Evolutionary conservation across 2,888 invertebrate genomes (phyloP).

Genomic region (Coenonympha arcania): DNA sequence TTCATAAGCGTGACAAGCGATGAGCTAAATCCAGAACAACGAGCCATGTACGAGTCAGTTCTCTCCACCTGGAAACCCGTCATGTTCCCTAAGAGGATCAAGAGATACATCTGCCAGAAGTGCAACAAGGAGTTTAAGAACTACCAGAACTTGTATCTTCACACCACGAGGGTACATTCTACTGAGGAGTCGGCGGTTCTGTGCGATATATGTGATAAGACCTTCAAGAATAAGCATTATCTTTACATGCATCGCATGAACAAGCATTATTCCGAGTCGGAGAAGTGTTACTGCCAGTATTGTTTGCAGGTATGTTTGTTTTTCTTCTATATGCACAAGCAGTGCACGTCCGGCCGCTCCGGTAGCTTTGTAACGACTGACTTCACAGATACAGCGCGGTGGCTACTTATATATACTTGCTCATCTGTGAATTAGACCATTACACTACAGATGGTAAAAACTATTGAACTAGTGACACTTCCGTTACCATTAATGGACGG

Average conservation of each 20-base stretch:
- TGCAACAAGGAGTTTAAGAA: conserved; percentile 67
- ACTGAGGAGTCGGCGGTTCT: conserved; percentile 59
- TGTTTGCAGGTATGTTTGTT: conserved; percentile 65
- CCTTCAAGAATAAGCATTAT: conserved; percentile 67
- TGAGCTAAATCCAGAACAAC: conserved; percentile 52
- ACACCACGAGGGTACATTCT: conserved; percentile 62
- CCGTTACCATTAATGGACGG: too few species aligned
- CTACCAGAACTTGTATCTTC: conserved; percentile 61
- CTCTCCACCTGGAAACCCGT: conserved; percentile 62
- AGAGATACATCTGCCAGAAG: conserved; percentile 57
- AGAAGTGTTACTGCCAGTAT: conserved; percentile 62
- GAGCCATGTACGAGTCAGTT: conserved; percentile 65
- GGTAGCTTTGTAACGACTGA: too few species aligned
- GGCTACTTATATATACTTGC: too few species aligned
- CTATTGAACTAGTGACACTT: too few species aligned
- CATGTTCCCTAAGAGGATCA: conserved; percentile 50
- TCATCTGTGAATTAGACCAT: too few species aligned
- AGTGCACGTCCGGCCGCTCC: too few species aligned
- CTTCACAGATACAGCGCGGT: too few species aligned
- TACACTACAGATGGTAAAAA: too few species aligned
- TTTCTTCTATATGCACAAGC: too few species aligned
- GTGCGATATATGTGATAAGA: conserved; percentile 61
- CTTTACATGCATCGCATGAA: conserved; percentile 69
- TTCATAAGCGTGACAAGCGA: conserved; percentile 59
- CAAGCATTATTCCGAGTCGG: conserved; percentile 63